Evolutionary conservation across 1,140 invertebrate genomes (phyloP).

Genomic region (Arctopsyche grandis): DNA sequence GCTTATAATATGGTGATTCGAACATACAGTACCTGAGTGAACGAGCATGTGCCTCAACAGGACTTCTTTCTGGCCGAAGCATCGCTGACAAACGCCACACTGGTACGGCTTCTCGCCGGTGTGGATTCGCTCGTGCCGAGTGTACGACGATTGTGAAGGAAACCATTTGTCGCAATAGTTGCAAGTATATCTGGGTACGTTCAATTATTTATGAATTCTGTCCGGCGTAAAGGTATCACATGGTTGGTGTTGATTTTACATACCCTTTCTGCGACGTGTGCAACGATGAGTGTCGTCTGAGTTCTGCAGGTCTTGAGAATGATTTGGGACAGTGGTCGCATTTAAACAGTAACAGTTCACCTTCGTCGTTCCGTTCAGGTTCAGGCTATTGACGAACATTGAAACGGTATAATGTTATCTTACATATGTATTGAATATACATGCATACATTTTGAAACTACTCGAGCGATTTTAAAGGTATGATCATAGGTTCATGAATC

Average conservation of each 20-base stretch:
- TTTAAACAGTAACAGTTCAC: slow-evolving; percentile 67
- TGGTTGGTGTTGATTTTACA: background rate
- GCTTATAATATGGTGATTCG: too few species aligned
- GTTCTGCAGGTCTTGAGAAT: slow-evolving; percentile 67
- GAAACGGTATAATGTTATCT: too few species aligned
- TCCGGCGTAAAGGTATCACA: too few species aligned
- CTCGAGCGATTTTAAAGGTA: too few species aligned
- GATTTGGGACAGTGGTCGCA: slow-evolving; percentile 69
- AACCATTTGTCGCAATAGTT: slow-evolving; percentile 82
- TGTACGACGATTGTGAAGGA: slow-evolving; percentile 80
- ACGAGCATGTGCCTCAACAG: slow-evolving; percentile 84
- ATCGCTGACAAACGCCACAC: slow-evolving; percentile 76
- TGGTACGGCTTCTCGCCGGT: slow-evolving; percentile 81
- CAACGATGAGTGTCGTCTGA: slow-evolving; percentile 71
- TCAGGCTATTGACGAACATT: slow-evolving; percentile 39
- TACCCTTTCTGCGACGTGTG: slow-evolving; percentile 71
- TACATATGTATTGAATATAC: too few species aligned
- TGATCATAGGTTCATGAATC: too few species aligned
- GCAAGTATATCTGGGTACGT: slow-evolving; percentile 68
- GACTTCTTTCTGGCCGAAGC: slow-evolving; percentile 83
- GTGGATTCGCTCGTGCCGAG: slow-evolving; percentile 81
- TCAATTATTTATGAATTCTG: too few species aligned
- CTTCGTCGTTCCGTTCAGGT: slow-evolving; percentile 57
- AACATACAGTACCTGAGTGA: slow-evolving; percentile 77
- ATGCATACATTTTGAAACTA: too few species aligned